A percentile compares a stretch with the other conserved stretches of the same genome.
Evolutionary conservation across 2,888 invertebrate species (phyloP).

Genomic region (Saturnia japonica): DNA sequence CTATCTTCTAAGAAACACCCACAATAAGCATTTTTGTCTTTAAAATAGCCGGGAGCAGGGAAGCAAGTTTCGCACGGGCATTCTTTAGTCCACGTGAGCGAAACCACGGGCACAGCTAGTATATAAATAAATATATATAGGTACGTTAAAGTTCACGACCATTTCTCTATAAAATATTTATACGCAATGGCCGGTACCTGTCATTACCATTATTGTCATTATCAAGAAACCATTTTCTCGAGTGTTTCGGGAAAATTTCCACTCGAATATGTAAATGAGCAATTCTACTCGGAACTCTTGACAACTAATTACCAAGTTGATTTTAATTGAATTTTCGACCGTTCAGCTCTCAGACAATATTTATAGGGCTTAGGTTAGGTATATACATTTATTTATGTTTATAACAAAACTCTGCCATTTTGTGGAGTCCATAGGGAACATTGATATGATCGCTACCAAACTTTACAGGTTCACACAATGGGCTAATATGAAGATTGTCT

Average conservation of each 20-base stretch:
- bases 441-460: no score
- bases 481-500: no score
- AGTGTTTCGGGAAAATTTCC: constrained; percentile 34
- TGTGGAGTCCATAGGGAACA: no score
- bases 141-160: background rate
- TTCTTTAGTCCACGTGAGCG: no score
- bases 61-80: no score
- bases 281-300: background rate
- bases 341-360: background rate
- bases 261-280: constrained; percentile 47
- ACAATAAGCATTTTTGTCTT: no score
- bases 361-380: background rate
- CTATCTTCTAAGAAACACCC: no score
- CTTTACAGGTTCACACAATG: no score
- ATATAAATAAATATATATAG: no score
- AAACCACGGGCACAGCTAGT: no score
- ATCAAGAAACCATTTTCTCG: background rate
- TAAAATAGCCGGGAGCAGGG: no score
- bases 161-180: background rate
- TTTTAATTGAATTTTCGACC: constrained; percentile 29
- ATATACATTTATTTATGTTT: background rate
- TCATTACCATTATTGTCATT: background rate
- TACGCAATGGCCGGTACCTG: background rate
- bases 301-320: constrained; percentile 22
- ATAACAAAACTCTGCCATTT: no score